Conservation (phyloP, 1,140 invertebrate genomes). For the Nephotettix cincticeps region DNA sequence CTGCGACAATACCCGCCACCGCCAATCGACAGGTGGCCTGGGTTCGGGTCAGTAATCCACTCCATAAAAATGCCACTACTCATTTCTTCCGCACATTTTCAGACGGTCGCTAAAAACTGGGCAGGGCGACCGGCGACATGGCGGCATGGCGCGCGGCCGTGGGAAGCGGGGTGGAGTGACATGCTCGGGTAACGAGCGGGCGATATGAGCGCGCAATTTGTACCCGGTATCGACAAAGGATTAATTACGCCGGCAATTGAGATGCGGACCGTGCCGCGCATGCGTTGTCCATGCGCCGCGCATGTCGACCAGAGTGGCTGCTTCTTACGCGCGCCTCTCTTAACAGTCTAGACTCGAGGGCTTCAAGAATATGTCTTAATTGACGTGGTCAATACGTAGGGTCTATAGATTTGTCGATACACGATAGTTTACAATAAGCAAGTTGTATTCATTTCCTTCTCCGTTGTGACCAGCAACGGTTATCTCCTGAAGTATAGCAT, state of each 20-base stretch:
- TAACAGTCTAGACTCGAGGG: too few species aligned
- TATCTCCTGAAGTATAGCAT: too few species aligned
- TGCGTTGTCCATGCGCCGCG: not conserved
- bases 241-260: slow-evolving; percentile 1
- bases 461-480: too few species aligned
- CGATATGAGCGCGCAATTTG: slow-evolving; percentile 2
- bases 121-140: not conserved
- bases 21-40: too few species aligned
- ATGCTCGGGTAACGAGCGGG: slow-evolving; percentile 6
- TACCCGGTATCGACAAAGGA: slow-evolving; percentile 8
- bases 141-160: not conserved
- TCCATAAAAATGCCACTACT: too few species aligned
- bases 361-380: too few species aligned
- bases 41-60: too few species aligned
- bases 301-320: not conserved
- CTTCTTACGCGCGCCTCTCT: not conserved
- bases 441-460: too few species aligned
- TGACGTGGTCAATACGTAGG: too few species aligned
- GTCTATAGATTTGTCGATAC: too few species aligned
- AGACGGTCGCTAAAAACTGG: not conserved
- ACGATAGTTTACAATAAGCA: too few species aligned
- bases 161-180: slow-evolving; percentile 2
- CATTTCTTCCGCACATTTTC: not conserved
- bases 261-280: not conserved
- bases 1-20: too few species aligned